These are phyloP conservation scores for Calyptommatus sinebrachiatus DNA, from an alignment of 2,113 vertebrate genomes.

Conservation along the genomic window DNA sequence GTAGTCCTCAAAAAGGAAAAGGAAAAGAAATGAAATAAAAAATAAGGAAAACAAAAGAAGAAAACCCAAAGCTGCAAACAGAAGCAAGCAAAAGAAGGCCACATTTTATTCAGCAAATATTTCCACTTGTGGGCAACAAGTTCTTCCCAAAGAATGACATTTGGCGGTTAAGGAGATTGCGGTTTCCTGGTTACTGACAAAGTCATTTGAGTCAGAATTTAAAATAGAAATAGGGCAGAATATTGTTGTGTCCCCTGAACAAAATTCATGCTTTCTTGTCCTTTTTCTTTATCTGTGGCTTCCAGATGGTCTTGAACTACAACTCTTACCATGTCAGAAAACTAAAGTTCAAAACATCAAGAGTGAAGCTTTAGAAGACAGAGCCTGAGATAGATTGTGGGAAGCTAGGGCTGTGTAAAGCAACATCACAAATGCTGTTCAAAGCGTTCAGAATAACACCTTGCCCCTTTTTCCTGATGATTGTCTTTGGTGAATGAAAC, in stretches of 20 bases:
- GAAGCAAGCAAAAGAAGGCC: slow-evolving; percentile 11
- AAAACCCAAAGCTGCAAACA: neutral
- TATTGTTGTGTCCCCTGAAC: no score
- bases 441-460: no score
- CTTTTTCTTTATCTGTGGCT: neutral
- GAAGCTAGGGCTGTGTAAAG: no score
- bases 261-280: neutral
- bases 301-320: neutral
- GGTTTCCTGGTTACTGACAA: slow-evolving; percentile 3
- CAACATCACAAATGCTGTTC: no score
- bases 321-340: neutral
- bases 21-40: neutral
- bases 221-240: neutral
- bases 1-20: neutral
- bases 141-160: neutral
- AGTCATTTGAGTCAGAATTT: neutral
- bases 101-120: slow-evolving; percentile 2
- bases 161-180: slow-evolving; percentile 12
- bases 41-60: neutral
- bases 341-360: neutral
- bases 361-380: no score
- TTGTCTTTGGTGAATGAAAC: no score
- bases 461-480: no score
- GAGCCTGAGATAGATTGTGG: no score
- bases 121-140: slow-evolving; percentile 12